Base-by-base conservation (phyloP, 1,140 invertebrate genomes). In the Mya arenaria region DNA sequence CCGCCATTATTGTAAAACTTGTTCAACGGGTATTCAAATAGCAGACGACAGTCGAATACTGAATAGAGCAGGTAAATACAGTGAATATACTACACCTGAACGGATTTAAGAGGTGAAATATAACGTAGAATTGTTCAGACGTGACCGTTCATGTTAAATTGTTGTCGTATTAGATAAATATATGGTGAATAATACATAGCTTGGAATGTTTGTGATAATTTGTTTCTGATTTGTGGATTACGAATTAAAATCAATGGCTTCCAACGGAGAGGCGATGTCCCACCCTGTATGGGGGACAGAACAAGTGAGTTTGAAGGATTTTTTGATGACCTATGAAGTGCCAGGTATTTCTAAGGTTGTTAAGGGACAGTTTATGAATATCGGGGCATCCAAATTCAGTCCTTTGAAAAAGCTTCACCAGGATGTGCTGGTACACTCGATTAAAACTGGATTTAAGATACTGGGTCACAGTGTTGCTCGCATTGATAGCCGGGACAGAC, bases 321-420 rank as follows among this genome's bases (percentile, higher is more conserved):
- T 97, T 90, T 95, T 96, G 36, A 94, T 95, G 86, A 97, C 97
- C 88, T 94, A 96, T 84, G 94, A 95, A 60, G 93, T 98, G 66
- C 97, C 97, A 10, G 95, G 95, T 84, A 95, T 98, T 82, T 96
- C 96, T 74, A 97, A 97, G 93, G 97, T 98, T 85, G 96, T 97
- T 78, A 97, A 98, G 93, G 97, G 97, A 72, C 97, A 98, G 90
- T 98, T 98, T 93, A 95, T 96, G 72, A 96, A 96, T 32, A 94
- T 98, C 17, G 97, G 97, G 4, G 96, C 97, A 23, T 96, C 97
- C 6, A 96, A 96, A 0, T 95, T 96, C 56, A 93, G 97, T 52
- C 96, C 89, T 19, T 73, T 90, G 23, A 85, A 86, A 60, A 88
- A 84, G 72, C 74, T 89, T 56, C 88, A 97, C 88, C 96, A 96